Evolutionary conservation across 1,140 invertebrate species (phyloP).

Genomic region (Euschistus heros): DNA sequence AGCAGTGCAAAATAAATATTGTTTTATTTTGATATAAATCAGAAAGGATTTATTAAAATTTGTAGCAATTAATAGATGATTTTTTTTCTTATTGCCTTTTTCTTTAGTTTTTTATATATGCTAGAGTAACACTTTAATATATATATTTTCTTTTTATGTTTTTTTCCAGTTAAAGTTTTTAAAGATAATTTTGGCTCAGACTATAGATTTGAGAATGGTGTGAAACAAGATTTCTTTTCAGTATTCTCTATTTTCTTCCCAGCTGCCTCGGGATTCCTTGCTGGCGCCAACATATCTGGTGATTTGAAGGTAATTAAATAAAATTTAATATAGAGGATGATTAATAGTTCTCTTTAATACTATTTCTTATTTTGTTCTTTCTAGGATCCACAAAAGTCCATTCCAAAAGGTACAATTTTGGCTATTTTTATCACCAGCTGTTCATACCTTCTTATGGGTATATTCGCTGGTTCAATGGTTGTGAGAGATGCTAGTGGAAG

Average conservation of each 20-base stretch:
- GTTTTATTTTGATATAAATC: too few species aligned
- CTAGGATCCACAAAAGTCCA: conserved; percentile 81
- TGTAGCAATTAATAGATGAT: too few species aligned
- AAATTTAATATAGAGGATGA: not conserved
- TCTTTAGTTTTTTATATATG: too few species aligned
- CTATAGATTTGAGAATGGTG: conserved; percentile 56
- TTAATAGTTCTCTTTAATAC: conserved; percentile 16
- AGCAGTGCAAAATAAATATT: too few species aligned
- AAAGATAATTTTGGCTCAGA: conserved; percentile 61
- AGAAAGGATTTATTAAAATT: too few species aligned
- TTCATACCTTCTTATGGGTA: conserved; percentile 73
- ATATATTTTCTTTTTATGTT: too few species aligned
- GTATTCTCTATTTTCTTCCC: conserved; percentile 96
- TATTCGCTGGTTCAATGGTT: conserved; percentile 62
- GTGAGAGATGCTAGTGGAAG: conserved; percentile 65
- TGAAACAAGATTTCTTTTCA: conserved; percentile 79
- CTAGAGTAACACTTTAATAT: too few species aligned
- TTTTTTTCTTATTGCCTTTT: too few species aligned
- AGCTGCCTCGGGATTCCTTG: conserved; percentile 89
- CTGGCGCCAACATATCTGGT: conserved; percentile 89
- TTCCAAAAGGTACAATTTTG: conserved; percentile 81
- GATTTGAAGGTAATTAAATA: conserved; percentile 60
- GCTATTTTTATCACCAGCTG: conserved; percentile 75
- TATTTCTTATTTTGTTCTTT: conserved; percentile 29
- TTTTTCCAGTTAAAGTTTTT: conserved; percentile 54